phyloP scores from a whole-genome alignment of 1,140 invertebrate species.

The Chelonus insularis region DNA sequence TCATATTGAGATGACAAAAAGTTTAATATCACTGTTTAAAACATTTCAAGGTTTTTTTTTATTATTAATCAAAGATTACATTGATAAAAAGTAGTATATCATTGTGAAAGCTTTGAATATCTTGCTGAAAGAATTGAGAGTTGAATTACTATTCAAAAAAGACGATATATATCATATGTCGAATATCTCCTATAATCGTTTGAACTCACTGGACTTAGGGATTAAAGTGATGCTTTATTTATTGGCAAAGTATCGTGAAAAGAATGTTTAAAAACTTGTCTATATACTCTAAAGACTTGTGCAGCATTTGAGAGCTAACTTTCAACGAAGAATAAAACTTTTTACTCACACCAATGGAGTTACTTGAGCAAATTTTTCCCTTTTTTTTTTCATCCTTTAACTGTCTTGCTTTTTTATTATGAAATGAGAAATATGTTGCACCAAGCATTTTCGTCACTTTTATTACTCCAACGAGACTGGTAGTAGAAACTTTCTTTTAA shows the following conservation, averaged over 20 bases:
- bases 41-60: too few relatives aligned
- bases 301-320: constrained; percentile 4
- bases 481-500: constrained; percentile 4
- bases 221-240: background rate
- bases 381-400: constrained; percentile 3
- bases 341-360: constrained; percentile 14
- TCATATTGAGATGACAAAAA: background rate
- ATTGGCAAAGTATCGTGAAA: background rate
- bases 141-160: too few relatives aligned
- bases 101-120: too few relatives aligned
- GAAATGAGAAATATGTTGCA: constrained; percentile 7
- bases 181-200: background rate
- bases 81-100: too few relatives aligned
- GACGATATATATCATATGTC: too few relatives aligned
- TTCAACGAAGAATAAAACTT: constrained; percentile 24
- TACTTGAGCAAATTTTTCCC: constrained; percentile 17
- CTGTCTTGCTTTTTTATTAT: background rate
- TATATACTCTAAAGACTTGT: constrained; percentile 1
- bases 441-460: constrained; percentile 3
- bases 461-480: background rate
- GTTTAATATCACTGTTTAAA: too few relatives aligned
- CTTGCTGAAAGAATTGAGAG: too few relatives aligned
- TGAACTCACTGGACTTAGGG: background rate
- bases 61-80: too few relatives aligned
- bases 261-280: constrained; percentile 20